phyloP scores from a whole-genome alignment of 1,140 invertebrate species.

The Nephila pilipes region DNA sequence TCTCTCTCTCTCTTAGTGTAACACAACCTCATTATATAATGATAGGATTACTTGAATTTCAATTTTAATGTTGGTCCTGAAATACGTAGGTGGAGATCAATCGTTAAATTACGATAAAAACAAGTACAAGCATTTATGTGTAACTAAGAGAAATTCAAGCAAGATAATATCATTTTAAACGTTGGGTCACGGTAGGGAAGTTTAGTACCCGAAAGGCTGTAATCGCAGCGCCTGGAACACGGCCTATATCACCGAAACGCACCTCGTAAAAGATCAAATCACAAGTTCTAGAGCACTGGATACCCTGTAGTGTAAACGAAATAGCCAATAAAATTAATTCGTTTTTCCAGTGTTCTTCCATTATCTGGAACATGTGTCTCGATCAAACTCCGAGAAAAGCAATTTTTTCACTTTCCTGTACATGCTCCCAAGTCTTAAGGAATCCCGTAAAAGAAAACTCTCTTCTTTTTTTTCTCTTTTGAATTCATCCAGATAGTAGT shows the following conservation, averaged over 20 bases:
- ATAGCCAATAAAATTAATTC: not conserved
- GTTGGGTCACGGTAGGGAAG: not conserved
- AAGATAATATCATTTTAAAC: not conserved
- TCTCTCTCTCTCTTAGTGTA: no score
- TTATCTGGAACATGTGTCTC: not conserved
- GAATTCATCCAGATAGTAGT: no score
- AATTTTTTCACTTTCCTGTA: not conserved
- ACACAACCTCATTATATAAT: no score
- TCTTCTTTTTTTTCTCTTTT: no score
- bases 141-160: no score
- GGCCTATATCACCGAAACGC: not conserved
- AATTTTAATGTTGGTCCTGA: no score
- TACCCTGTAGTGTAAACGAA: not conserved
- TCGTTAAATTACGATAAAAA: no score
- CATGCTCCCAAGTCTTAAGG: no score
- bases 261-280: conserved; percentile 13
- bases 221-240: not conserved
- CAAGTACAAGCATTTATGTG: no score
- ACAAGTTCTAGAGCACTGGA: not conserved
- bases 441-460: no score
- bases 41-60: no score
- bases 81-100: no score
- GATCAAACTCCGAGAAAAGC: not conserved
- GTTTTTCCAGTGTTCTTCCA: not conserved
- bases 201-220: not conserved